Evolutionary conservation across 2,797 vertebrate species (phyloP).

Genomic region (Sternarchorhynchus goeldii): DNA sequence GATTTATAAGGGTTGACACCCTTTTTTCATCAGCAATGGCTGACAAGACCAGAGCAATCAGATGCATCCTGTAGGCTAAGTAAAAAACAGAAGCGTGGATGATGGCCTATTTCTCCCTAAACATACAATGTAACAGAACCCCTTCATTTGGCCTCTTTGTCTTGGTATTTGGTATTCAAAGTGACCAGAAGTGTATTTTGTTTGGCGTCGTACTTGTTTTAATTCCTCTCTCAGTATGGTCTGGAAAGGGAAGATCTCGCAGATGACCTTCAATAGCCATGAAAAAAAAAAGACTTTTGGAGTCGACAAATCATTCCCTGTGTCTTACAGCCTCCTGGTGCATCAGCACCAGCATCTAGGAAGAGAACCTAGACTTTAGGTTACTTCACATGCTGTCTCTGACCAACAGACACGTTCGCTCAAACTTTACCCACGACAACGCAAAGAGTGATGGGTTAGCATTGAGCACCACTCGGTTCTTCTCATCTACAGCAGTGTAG

Average conservation of each 20-base stretch:
- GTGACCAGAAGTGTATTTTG: no score
- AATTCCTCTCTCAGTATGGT: conserved; percentile 82
- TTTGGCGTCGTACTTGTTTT: conserved; percentile 48
- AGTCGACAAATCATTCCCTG: conserved; percentile 75
- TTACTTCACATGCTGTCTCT: neutral
- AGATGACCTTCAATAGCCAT: conserved; percentile 83
- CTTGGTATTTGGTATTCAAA: no score
- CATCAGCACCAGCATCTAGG: conserved; percentile 82
- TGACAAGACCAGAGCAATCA: conserved; percentile 79
- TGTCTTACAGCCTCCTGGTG: conserved; percentile 78
- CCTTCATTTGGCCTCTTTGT: no score
- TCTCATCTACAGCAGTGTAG: conserved; percentile 52
- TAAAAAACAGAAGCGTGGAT: conserved; percentile 84
- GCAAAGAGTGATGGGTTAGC: conserved; percentile 83
- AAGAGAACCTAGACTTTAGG: neutral
- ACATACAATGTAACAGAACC: neutral
- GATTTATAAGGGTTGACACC: conserved; percentile 64
- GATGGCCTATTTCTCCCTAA: conserved; percentile 72
- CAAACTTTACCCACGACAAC: conserved; percentile 83
- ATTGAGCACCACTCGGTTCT: conserved; percentile 73
- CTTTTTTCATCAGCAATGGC: conserved; percentile 79
- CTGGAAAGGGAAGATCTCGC: conserved; percentile 84
- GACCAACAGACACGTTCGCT: conserved; percentile 23
- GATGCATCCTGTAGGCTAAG: conserved; percentile 81
- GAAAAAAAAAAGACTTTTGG: conserved; percentile 83